Base-by-base conservation (phyloP, 92 coral and sea anemone genomes). In the Siderastrea radians region DNA sequence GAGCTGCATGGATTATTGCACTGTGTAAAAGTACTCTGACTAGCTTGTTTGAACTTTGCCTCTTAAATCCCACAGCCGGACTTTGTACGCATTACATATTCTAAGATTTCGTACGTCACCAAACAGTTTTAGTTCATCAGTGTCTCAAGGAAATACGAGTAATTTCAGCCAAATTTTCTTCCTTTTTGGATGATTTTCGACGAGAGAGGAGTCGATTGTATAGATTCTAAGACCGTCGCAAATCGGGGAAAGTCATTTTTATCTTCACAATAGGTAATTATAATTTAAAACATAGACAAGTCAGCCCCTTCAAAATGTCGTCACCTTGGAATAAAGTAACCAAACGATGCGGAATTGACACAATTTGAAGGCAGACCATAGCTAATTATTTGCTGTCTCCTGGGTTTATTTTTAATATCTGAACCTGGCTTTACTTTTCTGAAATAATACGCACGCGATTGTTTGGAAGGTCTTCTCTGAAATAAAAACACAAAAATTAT, bases 291-390 rank as follows among this genome's bases (percentile, higher is more conserved):
- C 14, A 19, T 4, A 26, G 38, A 26, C 38, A 0, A 74, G 19
- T 74, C 7, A 74, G 48, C 61, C 78, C 3, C 78, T 74, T 74
- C 47, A 74, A 74, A 52, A 6, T 74, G 78, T 74, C 78, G 17
- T 52, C 62, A 53, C 78, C 62, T 48, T 52, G 78, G 54, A 57
- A 19, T 48, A 57, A 10, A 50, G 14, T 53, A 74, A 54, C 13
- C 43, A 11, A 53, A 7, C 67, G 19, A 17, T 2, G 49, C 60
- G 75, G 64, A 80, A 67, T 62, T 61, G 12, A 11, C 47, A 8
- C 45, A 78, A 50, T 63, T 79, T 50, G n/a, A n/a, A 3, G n/a
- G 13, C 38, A 26, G 38, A 26, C 38, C 38, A 26, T 26, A 26
- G 38, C 38, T 26, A 26, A 26, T 26, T 26, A 26, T 26, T 26